Evolutionary conservation across 2,797 vertebrate genomes (phyloP), one percentile per base, ranked within the genome.

Genomic region (Labeo calbasu): DNA sequence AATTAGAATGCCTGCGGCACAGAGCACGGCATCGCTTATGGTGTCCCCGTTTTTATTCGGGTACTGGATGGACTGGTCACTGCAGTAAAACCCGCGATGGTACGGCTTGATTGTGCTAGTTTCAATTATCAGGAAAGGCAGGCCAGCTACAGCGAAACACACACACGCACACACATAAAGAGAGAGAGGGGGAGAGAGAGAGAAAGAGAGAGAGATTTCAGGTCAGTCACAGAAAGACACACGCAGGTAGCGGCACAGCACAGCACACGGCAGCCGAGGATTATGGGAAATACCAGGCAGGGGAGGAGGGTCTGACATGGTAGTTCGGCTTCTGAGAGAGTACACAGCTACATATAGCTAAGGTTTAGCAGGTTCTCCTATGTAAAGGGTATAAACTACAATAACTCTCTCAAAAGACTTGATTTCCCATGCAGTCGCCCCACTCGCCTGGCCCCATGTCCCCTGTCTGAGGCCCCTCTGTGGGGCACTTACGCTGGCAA

Each of bases 71-170:
- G 97, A 99, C 92, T 99, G 96, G 1, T 99, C 98, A 4, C 93
- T 96, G 91, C 98, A 99, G 95, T 99, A 99, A 96, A 99, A 99
- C 88, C 98, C 98, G 86, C 98, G 95, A 85, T 94, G 95, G 93
- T 98, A 99, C 84, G 98, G 97, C 88, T 96, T 95, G 93, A 99
- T 96, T 94, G 96, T 96, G 96, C 97, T 99, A 75, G 97, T 97
- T 96, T 99, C 97, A 86, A 99, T 98, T 94, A 99, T 97, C 95
- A 99, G 95, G 96, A 99, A 99, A 91, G 98, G 98, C 91, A 99
- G 95, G 92, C 96, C 96, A 84, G 98, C 98, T 99, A 92, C 90
- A 83, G 81, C 86, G 48, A 84, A 70, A 84, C 86, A 81, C 65
- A 86, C 81, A 81, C 85, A 80, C 66, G 76, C 68, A 80, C 70